Percentiles rank a stretch among this genome's conserved stretches.
Evolutionary conservation across 2,113 vertebrate genomes (phyloP).

Genomic region (Notarius quadriscutis): DNA sequence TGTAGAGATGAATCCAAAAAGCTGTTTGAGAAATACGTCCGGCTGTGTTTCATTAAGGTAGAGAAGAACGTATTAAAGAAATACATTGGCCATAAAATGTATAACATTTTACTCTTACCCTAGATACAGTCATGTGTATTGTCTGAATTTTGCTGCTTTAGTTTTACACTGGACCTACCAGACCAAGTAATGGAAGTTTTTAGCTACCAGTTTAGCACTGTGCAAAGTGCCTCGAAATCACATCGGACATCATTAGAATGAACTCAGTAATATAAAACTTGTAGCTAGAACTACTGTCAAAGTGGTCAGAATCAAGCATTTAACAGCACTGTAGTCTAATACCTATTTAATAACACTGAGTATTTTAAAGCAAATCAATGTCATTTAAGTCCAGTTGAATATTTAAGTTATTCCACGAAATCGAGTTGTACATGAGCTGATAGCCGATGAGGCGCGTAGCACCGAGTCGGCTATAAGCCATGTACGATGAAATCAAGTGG

Average conservation of each 20-base stretch:
- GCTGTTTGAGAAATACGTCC: constrained; percentile 92
- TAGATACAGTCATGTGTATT: neutral
- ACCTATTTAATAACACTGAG: neutral
- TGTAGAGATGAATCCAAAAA: constrained; percentile 79
- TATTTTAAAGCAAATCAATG: neutral
- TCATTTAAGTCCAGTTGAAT: neutral
- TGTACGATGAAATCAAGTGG: too few relatives aligned
- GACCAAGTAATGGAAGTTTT: neutral
- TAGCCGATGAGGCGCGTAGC: too few relatives aligned
- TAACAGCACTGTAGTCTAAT: neutral
- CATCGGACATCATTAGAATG: neutral
- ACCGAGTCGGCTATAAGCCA: too few relatives aligned
- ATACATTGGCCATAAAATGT: neutral
- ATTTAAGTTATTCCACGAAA: too few relatives aligned
- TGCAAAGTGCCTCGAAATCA: neutral
- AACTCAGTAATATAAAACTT: neutral
- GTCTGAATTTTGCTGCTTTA: neutral
- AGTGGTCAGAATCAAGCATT: neutral
- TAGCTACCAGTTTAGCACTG: neutral
- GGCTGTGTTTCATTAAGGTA: constrained; percentile 98
- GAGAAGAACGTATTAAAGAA: constrained; percentile 33
- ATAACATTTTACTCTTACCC: neutral
- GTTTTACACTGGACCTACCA: neutral
- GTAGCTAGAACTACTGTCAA: neutral
- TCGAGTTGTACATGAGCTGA: too few relatives aligned